These are phyloP conservation scores for Sandelia bainsii DNA, from an alignment of 2,797 vertebrate species.

Conservation along the genomic window DNA sequence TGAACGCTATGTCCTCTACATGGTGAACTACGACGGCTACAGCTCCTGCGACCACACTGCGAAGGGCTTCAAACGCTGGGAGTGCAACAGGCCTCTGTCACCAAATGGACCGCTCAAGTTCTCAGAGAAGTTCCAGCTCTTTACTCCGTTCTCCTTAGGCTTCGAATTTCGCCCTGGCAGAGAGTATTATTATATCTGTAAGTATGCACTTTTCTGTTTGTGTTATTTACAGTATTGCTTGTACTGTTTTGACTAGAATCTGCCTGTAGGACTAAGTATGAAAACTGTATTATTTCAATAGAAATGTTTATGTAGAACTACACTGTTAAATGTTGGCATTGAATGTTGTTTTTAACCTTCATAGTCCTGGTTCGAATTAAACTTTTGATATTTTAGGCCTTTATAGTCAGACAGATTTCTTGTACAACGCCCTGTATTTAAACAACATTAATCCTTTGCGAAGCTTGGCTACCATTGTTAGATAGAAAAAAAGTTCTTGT, in stretches of 20 bases:
- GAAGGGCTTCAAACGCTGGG: slow-evolving; percentile 99
- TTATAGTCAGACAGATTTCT: neutral
- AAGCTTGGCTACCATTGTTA: neutral
- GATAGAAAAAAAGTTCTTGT: neutral
- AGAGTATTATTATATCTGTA: slow-evolving; percentile 97
- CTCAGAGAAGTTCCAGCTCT: slow-evolving; percentile 99
- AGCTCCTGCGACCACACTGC: slow-evolving; percentile 96
- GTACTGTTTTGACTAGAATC: neutral
- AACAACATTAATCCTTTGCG: neutral
- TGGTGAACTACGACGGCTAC: slow-evolving; percentile 99
- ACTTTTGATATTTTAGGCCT: neutral
- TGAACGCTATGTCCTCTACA: slow-evolving; percentile 96
- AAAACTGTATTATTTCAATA: neutral
- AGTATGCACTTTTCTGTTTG: slow-evolving; percentile 39
- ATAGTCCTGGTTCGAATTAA: too few species aligned
- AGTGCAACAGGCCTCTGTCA: slow-evolving; percentile 96
- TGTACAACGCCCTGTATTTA: neutral
- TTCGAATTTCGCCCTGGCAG: slow-evolving; percentile 98
- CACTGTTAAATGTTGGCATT: neutral
- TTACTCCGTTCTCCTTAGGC: slow-evolving; percentile 97
- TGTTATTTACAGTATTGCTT: neutral
- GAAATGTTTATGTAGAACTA: neutral
- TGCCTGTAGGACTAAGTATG: neutral
- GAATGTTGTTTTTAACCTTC: neutral
- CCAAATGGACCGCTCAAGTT: slow-evolving; percentile 97